These are phyloP conservation scores for Tretioscincus oriximinensis DNA, from an alignment of 2,113 vertebrate species.

Conservation along the genomic window DNA sequence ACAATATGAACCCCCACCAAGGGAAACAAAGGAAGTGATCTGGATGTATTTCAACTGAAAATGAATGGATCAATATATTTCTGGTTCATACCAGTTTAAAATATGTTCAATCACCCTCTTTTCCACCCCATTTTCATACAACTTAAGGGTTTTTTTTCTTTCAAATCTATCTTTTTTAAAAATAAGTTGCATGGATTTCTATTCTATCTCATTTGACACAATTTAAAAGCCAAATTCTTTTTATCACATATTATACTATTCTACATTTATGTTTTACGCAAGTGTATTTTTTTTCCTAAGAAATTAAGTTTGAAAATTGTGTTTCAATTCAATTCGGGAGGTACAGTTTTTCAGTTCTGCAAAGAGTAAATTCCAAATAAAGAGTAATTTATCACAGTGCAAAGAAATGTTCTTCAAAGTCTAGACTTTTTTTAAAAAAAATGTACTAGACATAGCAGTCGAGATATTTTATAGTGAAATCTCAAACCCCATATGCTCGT, in stretches of 20 bases:
- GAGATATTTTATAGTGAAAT: background rate
- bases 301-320: background rate
- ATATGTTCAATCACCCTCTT: background rate
- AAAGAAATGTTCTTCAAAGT: background rate
- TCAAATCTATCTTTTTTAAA: too few species aligned
- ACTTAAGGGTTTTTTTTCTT: background rate
- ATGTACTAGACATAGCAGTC: background rate
- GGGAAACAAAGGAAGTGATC: background rate
- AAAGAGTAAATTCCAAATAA: background rate
- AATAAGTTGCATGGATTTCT: too few species aligned
- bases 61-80: background rate
- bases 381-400: background rate
- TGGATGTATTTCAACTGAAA: background rate
- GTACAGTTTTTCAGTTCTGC: background rate
- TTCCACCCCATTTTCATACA: background rate
- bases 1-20: background rate
- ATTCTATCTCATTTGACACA: too few species aligned
- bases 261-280: background rate
- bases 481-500: background rate
- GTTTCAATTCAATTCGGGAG: background rate
- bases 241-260: background rate
- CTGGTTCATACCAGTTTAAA: background rate
- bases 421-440: too few species aligned
- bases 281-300: background rate
- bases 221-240: background rate